phyloP scores from a whole-genome alignment of 1,140 invertebrate genomes.

The Drosophila repleta region DNA sequence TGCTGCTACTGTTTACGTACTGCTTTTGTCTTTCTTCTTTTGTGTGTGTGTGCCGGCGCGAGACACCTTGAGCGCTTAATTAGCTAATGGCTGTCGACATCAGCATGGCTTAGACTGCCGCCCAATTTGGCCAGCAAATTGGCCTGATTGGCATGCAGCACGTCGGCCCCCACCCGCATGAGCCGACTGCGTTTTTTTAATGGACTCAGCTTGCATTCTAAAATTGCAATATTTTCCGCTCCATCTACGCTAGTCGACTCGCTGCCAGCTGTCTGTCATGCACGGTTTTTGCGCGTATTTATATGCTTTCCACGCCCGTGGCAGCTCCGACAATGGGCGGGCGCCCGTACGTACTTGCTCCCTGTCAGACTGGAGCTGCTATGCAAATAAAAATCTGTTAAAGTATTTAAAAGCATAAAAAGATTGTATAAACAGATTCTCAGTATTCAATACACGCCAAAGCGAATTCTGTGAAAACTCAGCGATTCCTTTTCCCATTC shows the following conservation, averaged over 20 bases:
- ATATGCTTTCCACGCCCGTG: slow-evolving; percentile 17
- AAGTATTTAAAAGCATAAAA: too few species aligned
- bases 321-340: background rate
- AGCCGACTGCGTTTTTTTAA: slow-evolving; percentile 20
- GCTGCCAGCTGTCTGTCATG: background rate
- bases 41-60: background rate
- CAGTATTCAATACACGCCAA: too few species aligned
- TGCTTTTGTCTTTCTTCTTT: slow-evolving; percentile 11
- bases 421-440: too few species aligned
- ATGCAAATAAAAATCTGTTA: too few species aligned
- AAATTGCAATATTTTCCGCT: slow-evolving; percentile 20
- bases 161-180: slow-evolving; percentile 24
- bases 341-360: background rate
- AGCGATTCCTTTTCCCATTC: too few species aligned
- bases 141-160: slow-evolving; percentile 66
- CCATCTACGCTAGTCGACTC: background rate
- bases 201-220: slow-evolving; percentile 33
- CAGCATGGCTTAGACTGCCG: slow-evolving; percentile 44
- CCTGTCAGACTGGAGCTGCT: too few species aligned
- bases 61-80: slow-evolving; percentile 51
- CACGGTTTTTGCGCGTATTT: slow-evolving; percentile 2
- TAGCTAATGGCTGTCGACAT: slow-evolving; percentile 59
- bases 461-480: too few species aligned
- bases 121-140: slow-evolving; percentile 64
- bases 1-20: background rate